These are phyloP conservation scores for Deroptyus accipitrinus DNA, from an alignment of 2,113 vertebrate species.

Conservation along the genomic window DNA sequence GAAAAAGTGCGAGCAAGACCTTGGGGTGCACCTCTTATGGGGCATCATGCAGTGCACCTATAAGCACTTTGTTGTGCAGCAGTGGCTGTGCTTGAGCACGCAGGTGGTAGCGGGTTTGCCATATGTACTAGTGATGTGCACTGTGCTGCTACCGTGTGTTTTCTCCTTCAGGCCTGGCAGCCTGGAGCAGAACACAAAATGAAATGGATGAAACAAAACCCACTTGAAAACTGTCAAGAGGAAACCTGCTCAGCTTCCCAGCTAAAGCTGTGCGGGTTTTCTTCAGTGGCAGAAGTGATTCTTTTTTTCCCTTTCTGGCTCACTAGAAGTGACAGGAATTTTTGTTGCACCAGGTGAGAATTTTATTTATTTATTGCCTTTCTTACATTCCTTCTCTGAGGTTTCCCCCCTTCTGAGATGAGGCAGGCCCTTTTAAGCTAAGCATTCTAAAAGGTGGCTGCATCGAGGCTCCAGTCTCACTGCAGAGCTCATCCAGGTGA, in stretches of 20 bases:
- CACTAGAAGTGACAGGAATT: not conserved
- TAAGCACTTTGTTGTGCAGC: rapidly evolving
- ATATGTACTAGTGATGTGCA: rapidly evolving
- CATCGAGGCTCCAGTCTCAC: not conserved
- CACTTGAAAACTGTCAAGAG: not conserved
- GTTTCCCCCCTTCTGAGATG: not conserved
- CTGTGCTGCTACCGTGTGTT: rapidly evolving
- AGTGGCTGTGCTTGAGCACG: rapidly evolving
- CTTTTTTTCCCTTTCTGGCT: not conserved
- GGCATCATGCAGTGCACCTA: not conserved
- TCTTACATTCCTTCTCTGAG: not conserved
- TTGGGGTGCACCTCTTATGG: rapidly evolving
- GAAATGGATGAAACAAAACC: not conserved
- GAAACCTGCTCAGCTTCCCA: not conserved
- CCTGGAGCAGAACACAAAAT: not conserved
- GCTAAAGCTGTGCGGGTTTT: not conserved
- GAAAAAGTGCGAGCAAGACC: not conserved
- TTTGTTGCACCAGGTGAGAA: not conserved
- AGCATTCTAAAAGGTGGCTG: not conserved
- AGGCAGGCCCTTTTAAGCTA: not conserved
- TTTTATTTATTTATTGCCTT: not conserved
- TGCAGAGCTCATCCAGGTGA: not conserved
- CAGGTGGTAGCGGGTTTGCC: rapidly evolving
- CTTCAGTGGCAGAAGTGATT: not conserved
- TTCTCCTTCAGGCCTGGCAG: not conserved